Conservation (phyloP, 1,140 invertebrate species). For the Zaprionus ornatus region DNA sequence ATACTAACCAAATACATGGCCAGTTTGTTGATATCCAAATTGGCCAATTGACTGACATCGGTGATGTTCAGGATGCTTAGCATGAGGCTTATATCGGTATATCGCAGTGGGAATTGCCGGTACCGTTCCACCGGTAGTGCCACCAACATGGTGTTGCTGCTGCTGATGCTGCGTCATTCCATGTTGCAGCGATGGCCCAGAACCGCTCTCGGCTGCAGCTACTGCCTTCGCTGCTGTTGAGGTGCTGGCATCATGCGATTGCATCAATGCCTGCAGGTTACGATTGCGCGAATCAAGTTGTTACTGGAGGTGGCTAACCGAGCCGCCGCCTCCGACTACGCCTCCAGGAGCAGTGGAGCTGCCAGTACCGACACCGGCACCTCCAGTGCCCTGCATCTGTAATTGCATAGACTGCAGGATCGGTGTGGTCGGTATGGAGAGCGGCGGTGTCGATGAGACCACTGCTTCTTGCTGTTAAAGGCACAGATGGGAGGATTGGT, state of each 20-base stretch:
- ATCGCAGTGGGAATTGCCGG: constrained; percentile 80
- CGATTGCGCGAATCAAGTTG: constrained; percentile 71
- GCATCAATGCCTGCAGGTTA: constrained; percentile 68
- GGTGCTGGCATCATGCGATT: constrained; percentile 69
- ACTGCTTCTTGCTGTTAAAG: constrained; percentile 80
- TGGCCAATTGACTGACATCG: constrained; percentile 84
- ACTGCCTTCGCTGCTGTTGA: constrained; percentile 71
- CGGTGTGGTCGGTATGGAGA: constrained; percentile 79
- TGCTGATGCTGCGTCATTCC: constrained; percentile 45
- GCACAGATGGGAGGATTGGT: constrained; percentile 41
- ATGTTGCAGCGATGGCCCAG: constrained; percentile 36
- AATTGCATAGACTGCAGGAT: constrained; percentile 82
- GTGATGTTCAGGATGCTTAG: constrained; percentile 84
- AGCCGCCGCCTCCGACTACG: constrained; percentile 29
- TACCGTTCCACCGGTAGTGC: constrained; percentile 39
- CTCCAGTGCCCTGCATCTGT: constrained; percentile 75
- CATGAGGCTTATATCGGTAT: constrained; percentile 83
- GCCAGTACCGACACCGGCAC: constrained; percentile 33
- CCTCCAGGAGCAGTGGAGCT: constrained; percentile 5
- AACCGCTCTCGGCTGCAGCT: constrained; percentile 37
- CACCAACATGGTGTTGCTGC: constrained; percentile 33
- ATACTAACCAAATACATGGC: constrained; percentile 90
- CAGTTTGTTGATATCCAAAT: constrained; percentile 89
- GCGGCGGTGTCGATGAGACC: constrained; percentile 81
- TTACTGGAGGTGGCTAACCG: constrained; percentile 52